Evolutionary conservation across 1,140 invertebrate genomes (phyloP), one percentile per base, ranked within the genome.

Genomic region (Propsilocerus akamusi): DNA sequence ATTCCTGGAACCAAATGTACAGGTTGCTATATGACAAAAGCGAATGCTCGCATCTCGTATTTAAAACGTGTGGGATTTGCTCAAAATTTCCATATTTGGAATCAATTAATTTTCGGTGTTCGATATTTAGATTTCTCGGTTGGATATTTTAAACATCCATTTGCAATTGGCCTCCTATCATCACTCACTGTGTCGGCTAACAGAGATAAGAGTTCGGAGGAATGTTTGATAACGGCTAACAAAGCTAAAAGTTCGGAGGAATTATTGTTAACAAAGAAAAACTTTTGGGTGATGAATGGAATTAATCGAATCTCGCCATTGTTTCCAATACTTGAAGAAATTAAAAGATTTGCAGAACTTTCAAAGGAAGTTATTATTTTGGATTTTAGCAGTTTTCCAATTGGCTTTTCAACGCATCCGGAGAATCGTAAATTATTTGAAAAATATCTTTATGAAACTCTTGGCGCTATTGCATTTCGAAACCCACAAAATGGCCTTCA

Each of bases 121-220:
- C 69, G 86, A 56, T 88, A 86, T 59, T 67, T 90, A 22, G 85
- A 90, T 64, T 71, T 90, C 17, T 75, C 83, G 52, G 68, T 83
- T 49, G 77, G 76, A 50, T 76, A 68, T 57, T 74, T 46, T 30
- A 32, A n/a, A n/a, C n/a, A n/a, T n/a, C n/a, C n/a, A n/a, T n/a
- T n/a, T n/a, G n/a, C n/a, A n/a, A n/a, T n/a, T n/a, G n/a, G n/a
- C n/a, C n/a, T n/a, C n/a, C n/a, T n/a, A n/a, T n/a, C n/a, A n/a
- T n/a, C n/a, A n/a, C n/a, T n/a, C n/a, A n/a, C n/a, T n/a, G n/a
- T n/a, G n/a, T n/a, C n/a, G n/a, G n/a, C n/a, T n/a, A n/a, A n/a
- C n/a, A n/a, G n/a, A n/a, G n/a, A n/a, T n/a, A n/a, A n/a, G n/a
- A n/a, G n/a, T n/a, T n/a, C n/a, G n/a, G n/a, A n/a, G n/a, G n/a